A percentile compares a stretch with the other conserved stretches of the same genome.
Conservation (phyloP, 2,888 invertebrate genomes). For the Cephus rjabovi region DNA sequence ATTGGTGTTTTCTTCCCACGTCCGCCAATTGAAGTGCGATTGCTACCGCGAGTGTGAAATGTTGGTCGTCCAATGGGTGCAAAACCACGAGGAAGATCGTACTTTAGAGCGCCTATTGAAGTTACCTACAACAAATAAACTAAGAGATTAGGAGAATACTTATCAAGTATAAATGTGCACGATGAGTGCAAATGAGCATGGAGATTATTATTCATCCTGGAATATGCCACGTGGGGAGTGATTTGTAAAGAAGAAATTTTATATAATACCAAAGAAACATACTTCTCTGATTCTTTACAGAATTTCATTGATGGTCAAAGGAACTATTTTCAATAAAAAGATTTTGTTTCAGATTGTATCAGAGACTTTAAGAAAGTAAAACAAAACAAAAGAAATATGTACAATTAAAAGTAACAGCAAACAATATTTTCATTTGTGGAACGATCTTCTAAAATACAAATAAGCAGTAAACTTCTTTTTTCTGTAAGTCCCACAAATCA, state of each 20-base stretch:
- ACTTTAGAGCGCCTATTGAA: conserved; percentile 63
- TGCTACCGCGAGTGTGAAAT: conserved; percentile 55
- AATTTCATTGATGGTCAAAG: background rate
- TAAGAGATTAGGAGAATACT: background rate
- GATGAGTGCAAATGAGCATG: background rate
- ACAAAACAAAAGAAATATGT: background rate
- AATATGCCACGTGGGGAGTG: background rate
- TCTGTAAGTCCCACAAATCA: conserved; percentile 23
- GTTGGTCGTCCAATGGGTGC: conserved; percentile 54
- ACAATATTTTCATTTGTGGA: background rate
- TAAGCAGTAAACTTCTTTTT: background rate
- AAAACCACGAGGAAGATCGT: conserved; percentile 52
- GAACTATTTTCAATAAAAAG: background rate
- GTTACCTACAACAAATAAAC: conserved; percentile 55
- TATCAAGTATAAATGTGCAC: background rate
- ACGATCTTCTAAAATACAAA: background rate
- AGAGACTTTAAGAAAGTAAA: background rate
- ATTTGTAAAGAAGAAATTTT: background rate
- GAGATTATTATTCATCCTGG: background rate
- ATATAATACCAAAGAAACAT: background rate
- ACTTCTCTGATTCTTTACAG: background rate
- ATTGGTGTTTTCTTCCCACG: conserved; percentile 63
- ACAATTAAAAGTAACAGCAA: background rate
- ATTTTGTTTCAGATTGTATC: background rate
- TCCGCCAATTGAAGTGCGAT: conserved; percentile 50